Conservation (phyloP, 2,888 invertebrate species). For the Yponomeuta malinellus region DNA sequence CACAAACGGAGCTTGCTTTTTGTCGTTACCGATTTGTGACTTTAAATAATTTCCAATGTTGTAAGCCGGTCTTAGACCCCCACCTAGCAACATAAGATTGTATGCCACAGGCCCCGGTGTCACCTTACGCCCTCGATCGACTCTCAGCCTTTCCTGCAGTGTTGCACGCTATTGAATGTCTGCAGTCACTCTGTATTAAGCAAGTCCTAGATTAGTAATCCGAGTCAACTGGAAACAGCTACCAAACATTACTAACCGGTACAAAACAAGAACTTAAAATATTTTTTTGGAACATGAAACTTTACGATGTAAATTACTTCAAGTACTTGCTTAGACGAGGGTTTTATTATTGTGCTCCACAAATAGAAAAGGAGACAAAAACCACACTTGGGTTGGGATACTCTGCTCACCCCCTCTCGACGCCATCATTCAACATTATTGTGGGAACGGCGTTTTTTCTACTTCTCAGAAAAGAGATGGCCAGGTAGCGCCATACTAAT, state of each 20-base stretch:
- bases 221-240: conserved; percentile 5
- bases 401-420: conserved; percentile 49
- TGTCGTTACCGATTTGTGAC: not conserved
- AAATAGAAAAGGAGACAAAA: conserved; percentile 64
- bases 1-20: not conserved
- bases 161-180: conserved; percentile 69
- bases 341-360: conserved; percentile 61
- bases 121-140: conserved; percentile 64
- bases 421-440: conserved; percentile 50
- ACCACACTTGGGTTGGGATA: conserved; percentile 67
- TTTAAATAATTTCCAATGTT: conserved; percentile 18
- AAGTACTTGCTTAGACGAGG: conserved; percentile 37
- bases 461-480: conserved; percentile 47
- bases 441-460: conserved; percentile 65
- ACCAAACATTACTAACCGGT: not conserved
- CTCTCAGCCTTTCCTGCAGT: conserved; percentile 45
- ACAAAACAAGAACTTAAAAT: not conserved
- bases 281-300: not conserved
- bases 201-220: conserved; percentile 16
- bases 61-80: conserved; percentile 6
- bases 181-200: conserved; percentile 48
- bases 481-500: conserved; percentile 60
- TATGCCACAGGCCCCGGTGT: conserved; percentile 63
- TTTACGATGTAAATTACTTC: conserved; percentile 4
- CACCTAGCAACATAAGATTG: conserved; percentile 32